Base-by-base conservation (phyloP, 2,113 vertebrate genomes). In the Ictalurus furcatus region DNA sequence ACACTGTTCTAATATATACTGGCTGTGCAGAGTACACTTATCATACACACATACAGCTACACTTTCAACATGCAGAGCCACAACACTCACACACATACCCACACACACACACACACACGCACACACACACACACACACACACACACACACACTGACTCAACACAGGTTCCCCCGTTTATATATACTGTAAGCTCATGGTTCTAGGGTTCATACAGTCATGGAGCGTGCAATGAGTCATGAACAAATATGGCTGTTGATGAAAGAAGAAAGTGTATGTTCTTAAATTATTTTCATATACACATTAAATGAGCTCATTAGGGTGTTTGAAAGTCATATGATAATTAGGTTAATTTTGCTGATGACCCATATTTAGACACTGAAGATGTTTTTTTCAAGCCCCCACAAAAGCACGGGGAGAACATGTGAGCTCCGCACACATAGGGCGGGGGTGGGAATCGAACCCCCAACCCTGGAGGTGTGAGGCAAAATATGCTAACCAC, bases 1-100 rank as follows among this genome's bases (percentile, higher is more conserved):
- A 85, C 81, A 78, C 69, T 78, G 81, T 52, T 30, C 37, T 65
- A 74, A 85, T 69, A 85, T 59, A 52, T 14, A 54, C 81, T 78
- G 82, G 11, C 87, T 63, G 56, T 78, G 56, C 82, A 76, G 56
- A 44, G 82, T 37, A 65, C 5, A 21, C 16, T 37, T 25, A 44
- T 3, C 37, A 48, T 21, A 44, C 73, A 48, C 74, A 76, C 7
- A 44, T 2, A 25, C 37, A 28, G 69, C 40, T 30, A 74, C 48
- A 54, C 37, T 23, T 3, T 65, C 13, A 30, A 85, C 63, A 52
- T 69, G 5, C 78, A 80, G 21, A 78, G 40, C 48, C 74, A 14
- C 17, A 34, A 44, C 71, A 11, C 2, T 19, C 58, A 3, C 58
- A 17, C 81, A 73, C 17, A 44, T 56, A 34, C 25, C 21, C 0